These are phyloP conservation scores for Drosophila repleta DNA, from an alignment of 1,140 invertebrate genomes.

Conservation along the genomic window DNA sequence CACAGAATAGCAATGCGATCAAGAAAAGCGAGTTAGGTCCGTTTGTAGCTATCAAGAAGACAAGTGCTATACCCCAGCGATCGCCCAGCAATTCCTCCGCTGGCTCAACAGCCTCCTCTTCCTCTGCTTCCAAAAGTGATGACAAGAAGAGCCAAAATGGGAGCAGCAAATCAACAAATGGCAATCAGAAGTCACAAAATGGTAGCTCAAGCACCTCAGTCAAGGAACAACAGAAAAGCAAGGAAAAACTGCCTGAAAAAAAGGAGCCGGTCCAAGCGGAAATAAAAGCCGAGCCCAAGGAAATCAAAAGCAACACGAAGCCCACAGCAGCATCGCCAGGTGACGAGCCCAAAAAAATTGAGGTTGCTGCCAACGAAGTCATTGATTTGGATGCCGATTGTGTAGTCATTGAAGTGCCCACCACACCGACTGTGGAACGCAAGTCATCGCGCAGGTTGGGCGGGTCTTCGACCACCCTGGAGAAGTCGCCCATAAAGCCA, in stretches of 20 bases:
- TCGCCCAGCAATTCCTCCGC: constrained; percentile 14
- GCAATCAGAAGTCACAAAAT: constrained; percentile 67
- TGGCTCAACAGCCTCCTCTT: not conserved
- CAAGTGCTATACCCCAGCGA: constrained; percentile 14
- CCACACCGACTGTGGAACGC: constrained; percentile 50
- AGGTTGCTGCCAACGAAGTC: not conserved
- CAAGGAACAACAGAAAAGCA: constrained; percentile 51
- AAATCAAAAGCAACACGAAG: constrained; percentile 23
- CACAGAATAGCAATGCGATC: constrained; percentile 41
- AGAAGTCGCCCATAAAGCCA: constrained; percentile 46
- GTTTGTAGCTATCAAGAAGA: constrained; percentile 47
- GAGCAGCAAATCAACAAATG: constrained; percentile 46
- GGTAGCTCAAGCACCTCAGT: constrained; percentile 23
- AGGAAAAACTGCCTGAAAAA: constrained; percentile 45
- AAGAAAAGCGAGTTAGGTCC: constrained; percentile 45
- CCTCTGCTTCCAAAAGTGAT: constrained; percentile 31
- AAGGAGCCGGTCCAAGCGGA: constrained; percentile 23
- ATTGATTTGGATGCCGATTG: constrained; percentile 22
- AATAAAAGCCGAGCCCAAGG: constrained; percentile 19
- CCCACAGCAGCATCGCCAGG: constrained; percentile 1
- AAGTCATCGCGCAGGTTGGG: constrained; percentile 51
- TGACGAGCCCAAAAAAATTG: constrained; percentile 11
- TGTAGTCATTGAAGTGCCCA: constrained; percentile 4
- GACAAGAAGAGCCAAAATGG: constrained; percentile 70
- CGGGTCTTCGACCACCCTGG: constrained; percentile 24